These are phyloP conservation scores for Drosophila orena DNA, from an alignment of 1,140 invertebrate species.

Conservation along the genomic window DNA sequence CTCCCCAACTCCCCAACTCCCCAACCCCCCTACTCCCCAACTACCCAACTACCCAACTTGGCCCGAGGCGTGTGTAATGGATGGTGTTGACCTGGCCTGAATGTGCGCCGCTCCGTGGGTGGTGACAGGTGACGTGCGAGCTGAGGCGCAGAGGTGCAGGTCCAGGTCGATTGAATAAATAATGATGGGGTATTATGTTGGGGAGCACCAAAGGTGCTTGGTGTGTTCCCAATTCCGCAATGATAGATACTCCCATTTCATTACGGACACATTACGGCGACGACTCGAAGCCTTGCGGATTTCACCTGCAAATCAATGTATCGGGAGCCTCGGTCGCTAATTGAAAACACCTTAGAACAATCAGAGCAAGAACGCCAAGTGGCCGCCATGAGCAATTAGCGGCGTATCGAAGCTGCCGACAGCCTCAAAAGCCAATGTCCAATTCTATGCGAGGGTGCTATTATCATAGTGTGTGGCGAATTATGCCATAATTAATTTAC, in stretches of 20 bases:
- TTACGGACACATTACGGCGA: conserved; percentile 35
- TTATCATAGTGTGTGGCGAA: conserved; percentile 29
- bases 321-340: conserved; percentile 61
- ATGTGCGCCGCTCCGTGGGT: conserved; percentile 31
- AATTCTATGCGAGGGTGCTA: conserved; percentile 8
- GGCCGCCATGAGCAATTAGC: conserved; percentile 75
- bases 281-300: conserved; percentile 37
- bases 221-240: conserved; percentile 35
- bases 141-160: conserved; percentile 1
- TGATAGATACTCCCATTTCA: conserved; percentile 23
- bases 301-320: conserved; percentile 59
- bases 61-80: conserved; percentile 54
- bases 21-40: neutral
- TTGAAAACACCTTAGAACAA: conserved; percentile 81
- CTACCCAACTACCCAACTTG: neutral
- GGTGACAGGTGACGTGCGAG: conserved; percentile 61
- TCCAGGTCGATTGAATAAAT: conserved; percentile 72
- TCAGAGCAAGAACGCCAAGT: conserved; percentile 65
- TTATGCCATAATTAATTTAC: conserved; percentile 83
- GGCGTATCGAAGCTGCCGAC: conserved; percentile 61
- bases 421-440: conserved; percentile 46
- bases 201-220: neutral
- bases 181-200: conserved; percentile 67
- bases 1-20: neutral
- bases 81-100: conserved; percentile 75